Percentiles rank a stretch among this genome's conserved stretches.
Conservation (phyloP, 2,888 invertebrate genomes). For the Poecilobothrus nobilitatus region DNA sequence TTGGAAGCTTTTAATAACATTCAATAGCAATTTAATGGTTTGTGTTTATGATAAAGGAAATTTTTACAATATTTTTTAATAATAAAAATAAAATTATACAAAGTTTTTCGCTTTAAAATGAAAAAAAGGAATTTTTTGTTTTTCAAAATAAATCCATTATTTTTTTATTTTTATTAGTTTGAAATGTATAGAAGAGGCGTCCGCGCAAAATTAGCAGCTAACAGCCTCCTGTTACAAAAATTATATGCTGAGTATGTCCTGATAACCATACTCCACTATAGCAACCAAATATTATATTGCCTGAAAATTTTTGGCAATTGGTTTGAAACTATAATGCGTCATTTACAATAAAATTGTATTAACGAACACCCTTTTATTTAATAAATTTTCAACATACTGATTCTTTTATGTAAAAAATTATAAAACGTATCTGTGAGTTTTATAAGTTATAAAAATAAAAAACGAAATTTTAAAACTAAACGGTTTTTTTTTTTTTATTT, state of each 20-base stretch:
- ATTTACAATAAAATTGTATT: background rate
- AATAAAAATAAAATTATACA: no score
- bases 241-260: background rate
- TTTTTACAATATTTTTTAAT: no score
- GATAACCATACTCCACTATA: slow-evolving; percentile 4
- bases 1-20: no score
- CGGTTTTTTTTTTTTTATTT: no score
- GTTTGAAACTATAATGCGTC: background rate
- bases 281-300: background rate
- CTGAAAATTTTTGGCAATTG: background rate
- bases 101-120: no score
- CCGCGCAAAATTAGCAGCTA: background rate
- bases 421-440: background rate
- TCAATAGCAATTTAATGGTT: no score
- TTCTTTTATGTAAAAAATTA: background rate
- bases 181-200: background rate
- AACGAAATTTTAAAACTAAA: no score
- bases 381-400: background rate
- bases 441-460: background rate
- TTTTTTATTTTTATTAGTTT: background rate
- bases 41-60: no score
- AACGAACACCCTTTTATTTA: background rate
- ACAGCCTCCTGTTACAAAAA: background rate
- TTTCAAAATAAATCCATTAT: no score
- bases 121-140: no score